A percentile compares a stretch with the other conserved stretches of the same genome.
Conservation (phyloP, 2,888 invertebrate genomes). For the Plagodis dolabraria region DNA sequence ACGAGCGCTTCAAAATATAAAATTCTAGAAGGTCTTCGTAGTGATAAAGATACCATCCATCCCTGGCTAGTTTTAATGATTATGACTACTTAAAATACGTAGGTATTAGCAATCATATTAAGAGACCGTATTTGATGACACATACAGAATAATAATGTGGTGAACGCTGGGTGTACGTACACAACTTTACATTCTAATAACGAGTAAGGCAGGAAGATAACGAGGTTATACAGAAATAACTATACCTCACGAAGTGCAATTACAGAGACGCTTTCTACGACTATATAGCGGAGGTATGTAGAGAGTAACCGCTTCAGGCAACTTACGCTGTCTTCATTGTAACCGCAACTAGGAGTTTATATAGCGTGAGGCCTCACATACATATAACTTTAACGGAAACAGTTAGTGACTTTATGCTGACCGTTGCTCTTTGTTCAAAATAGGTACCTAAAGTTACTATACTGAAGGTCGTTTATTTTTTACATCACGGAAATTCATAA, state of each 20-base stretch:
- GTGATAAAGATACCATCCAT: no score
- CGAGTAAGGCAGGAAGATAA: background rate
- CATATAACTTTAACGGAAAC: constrained; percentile 3
- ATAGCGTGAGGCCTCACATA: constrained; percentile 11
- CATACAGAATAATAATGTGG: no score
- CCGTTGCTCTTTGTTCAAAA: background rate
- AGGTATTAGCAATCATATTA: no score
- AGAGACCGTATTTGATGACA: no score
- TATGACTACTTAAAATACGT: no score
- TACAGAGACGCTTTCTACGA: constrained; percentile 17
- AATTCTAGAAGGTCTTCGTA: no score
- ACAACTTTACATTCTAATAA: no score
- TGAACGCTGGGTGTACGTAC: no score
- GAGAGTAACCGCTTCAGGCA: constrained; percentile 3
- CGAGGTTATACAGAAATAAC: constrained; percentile 2
- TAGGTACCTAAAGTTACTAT: background rate
- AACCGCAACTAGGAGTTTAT: constrained; percentile 12
- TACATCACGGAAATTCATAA: background rate
- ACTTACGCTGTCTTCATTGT: constrained; percentile 15
- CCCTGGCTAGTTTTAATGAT: no score
- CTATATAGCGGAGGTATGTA: background rate
- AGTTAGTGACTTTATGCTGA: background rate
- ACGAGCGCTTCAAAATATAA: no score
- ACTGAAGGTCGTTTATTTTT: background rate
- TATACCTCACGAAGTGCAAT: constrained; percentile 11